Evolutionary conservation across 2,113 vertebrate genomes (phyloP), one percentile per base, ranked within the genome.

Genomic region (Anhinga anhinga): DNA sequence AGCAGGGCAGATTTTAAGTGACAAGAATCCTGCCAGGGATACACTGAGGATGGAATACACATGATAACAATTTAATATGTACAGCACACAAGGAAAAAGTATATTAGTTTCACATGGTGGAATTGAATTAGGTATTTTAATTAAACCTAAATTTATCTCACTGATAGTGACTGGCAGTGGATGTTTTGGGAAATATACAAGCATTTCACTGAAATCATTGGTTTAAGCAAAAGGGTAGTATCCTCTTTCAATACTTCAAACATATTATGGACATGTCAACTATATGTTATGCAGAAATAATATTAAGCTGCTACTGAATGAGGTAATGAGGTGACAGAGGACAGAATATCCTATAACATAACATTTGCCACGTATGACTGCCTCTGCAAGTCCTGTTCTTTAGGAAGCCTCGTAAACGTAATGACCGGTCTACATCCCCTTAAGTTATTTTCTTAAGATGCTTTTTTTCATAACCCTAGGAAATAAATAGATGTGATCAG

Each of bases 81-180:
- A 77, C 66, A 79, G 81, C 73, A 85, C 66, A 87, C 32, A 50
- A 82, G 66, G 40, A 78, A 84, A 84, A 94, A 91, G n/a, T 86
- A 56, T 89, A 91, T 95, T 91, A 93, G 76, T 92, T 61, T 77
- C 91, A 93, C 44, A 88, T 79, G 71, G 56, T 8, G 20, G 16
- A 77, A 77, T 19, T 88, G 38, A 92, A 87, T 53, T 52, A 80
- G 70, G n/a, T 91, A 69, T 89, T 94, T 95, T 91, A 96, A 95
- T 93, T 95, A 95, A 89, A 92, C 36, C 45, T 72, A 67, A 83
- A 73, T 88, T 82, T 90, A 67, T 82, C 63, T 89, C 74, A 50
- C 45, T 65, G 36, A 58, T 78, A 91, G 53, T 63, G 70, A 72
- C 52, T 86, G 59, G 17, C 45, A 80, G 45, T 65, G 62, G 11